Evolutionary conservation across 2,113 vertebrate genomes (phyloP), one percentile per base, ranked within the genome.

Genomic region (Microtus richardsoni): DNA sequence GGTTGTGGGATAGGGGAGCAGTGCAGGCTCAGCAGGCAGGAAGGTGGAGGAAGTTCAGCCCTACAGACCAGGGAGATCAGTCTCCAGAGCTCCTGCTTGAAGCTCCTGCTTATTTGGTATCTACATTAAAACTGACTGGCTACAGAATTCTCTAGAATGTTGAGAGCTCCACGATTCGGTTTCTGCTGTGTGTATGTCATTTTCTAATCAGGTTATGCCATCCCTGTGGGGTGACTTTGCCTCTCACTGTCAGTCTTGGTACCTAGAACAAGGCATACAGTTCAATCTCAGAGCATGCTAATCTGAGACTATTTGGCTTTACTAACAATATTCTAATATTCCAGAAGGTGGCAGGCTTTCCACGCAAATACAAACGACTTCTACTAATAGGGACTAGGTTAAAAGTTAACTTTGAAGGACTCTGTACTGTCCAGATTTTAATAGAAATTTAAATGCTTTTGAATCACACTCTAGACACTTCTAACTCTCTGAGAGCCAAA

Each of bases 321-420:
- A 26, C 49, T 19, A 36, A 88, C 93, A 96, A 92, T 96, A 95
- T 58, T 54, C 54, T 33, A 44, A 64, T 68, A 1, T 54, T 87
- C 95, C 97, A 97, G 90, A 87, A 97, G 97, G 88, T 95, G 97
- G 97, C 97, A 95, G 91, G 68, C 88, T 80, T 77, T 88, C 88
- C 39, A 84, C 49, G 78, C 21, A 11, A 95, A 94, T 70, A 39
- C 14, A 19, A 71, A 41, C 71, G 49, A 8, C 77, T 71, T 64
- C 26, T 26, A 19, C 26, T 94, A 92, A 66, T 33, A 70, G 1
- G 68, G 30, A 49, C 11, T 14, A 41, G 8, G 3, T 3, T 33
- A 41, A 94, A 41, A 77, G 62, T 12, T 58, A 83, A 83, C 44
- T 41, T 44, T 62, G 12, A 93, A 77, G 22, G 71, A 88, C n/a